Evolutionary conservation across 1,140 invertebrate genomes (phyloP), one percentile per base, ranked within the genome.

Genomic region (Chironomus striatipennis): DNA sequence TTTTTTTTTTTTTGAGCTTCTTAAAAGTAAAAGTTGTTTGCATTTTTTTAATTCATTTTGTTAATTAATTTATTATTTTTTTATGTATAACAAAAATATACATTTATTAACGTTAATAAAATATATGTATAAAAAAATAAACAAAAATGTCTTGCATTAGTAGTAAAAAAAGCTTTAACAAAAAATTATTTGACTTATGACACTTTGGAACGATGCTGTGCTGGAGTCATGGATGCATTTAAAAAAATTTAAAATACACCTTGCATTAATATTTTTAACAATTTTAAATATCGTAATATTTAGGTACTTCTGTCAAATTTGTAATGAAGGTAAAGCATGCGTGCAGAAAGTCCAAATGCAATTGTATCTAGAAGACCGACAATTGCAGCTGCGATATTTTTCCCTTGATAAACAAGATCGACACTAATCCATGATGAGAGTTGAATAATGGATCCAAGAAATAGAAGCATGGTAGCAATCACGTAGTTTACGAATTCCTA

Each of bases 341-440:
- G 94, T 6, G 90, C 83, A 74, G 90, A 91, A 64, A 87, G 88
- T 2, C 84, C 91, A 77, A 94, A 95, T 6, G 88, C 91, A 47
- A 91, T 75, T n/a, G 90, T 90, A 80, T 93, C 94, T 81, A 95
- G 89, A 1, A 94, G 81, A 75, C 91, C 93, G 79, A 95, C 93
- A 20, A 90, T 92, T 79, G 90, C 92, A 76, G 90, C 91, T 17
- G 89, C 86, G 24, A 92, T 87, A 78, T 93, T 91, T 2, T 84
- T 79, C 10, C 83, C 84, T 76, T 81, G 80, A n/a, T 77, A 77
- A n/a, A 78, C 75, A 1, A 79, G 80, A 72, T 83, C 80, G 74
- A 77, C 79, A 20, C 83, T 81, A 8, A 87, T 84, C 81, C 88
- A 87, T 0, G 85, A 83, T 1, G 88, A 86, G 74, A 95, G 84